A percentile compares a stretch with the other conserved stretches of the same genome.
These are phyloP conservation scores for Neomorphus geoffroyi DNA, from an alignment of 2,797 vertebrate genomes.

Conservation along the genomic window DNA sequence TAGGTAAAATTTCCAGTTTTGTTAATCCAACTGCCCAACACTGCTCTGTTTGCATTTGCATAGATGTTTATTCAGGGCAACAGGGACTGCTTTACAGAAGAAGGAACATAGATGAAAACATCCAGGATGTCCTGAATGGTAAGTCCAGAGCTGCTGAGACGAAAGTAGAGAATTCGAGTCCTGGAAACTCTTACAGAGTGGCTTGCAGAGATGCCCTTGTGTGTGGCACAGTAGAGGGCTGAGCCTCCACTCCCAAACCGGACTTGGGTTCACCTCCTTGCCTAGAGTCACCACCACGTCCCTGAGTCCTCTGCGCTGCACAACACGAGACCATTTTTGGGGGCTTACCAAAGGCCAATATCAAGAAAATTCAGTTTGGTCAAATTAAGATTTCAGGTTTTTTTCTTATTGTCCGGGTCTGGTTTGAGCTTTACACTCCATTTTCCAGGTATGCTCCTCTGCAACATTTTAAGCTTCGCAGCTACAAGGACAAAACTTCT, in stretches of 20 bases:
- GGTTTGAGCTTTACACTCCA: background rate
- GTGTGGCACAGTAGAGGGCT: background rate
- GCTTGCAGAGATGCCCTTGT: background rate
- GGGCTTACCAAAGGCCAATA: background rate
- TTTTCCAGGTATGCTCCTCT: background rate
- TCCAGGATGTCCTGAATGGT: background rate
- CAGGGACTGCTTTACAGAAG: background rate
- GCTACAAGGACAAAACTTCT: background rate
- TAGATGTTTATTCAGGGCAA: background rate
- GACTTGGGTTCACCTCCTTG: background rate
- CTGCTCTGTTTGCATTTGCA: background rate
- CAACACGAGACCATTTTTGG: background rate
- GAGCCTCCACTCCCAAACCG: background rate
- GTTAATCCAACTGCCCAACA: background rate
- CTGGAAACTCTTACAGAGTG: background rate
- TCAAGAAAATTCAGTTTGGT: background rate
- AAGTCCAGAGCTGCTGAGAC: background rate
- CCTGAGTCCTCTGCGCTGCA: background rate
- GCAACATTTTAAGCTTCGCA: background rate
- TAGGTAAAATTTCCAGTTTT: background rate
- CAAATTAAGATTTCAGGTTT: background rate
- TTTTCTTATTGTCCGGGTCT: background rate
- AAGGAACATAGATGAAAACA: background rate
- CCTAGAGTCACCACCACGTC: background rate
- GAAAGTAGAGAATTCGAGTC: background rate